Base-by-base conservation (phyloP, 2,113 vertebrate species). In the Phrynosoma blainvillii region DNA sequence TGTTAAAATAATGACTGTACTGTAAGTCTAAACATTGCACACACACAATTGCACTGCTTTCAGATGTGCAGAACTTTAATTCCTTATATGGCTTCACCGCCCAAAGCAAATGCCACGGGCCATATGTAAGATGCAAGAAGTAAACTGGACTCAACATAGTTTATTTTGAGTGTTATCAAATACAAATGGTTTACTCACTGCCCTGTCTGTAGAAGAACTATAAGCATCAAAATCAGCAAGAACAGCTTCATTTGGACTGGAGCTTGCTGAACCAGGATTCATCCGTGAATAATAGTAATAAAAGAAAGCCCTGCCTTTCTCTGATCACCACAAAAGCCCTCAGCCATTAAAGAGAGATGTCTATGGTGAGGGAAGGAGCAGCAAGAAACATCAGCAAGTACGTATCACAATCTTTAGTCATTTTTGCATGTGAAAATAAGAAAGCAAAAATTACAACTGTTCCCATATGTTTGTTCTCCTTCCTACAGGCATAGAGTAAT, bases 1-100 rank as follows among this genome's bases (percentile, higher is more conserved):
- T 96, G 82, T 95, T 96, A 95, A 94, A 96, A 94, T 96, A 95
- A 94, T 90, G 91, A 95, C 82, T 91, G 47, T 88, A 91, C 90
- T 88, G 85, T 94, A 93, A 91, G 93, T 92, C 86, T 90, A 85
- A 73, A 84, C 20, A 0, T 73, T 62, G 83, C 10, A 13, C 5
- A 87, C 47, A 84, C 4, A 14, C 2, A 88, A n/a, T 75, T 2
- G 6, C 0, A 0, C 79, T 1, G 32, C 0, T 85, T 79, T 84
- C 23, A 87, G 54, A 74, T n/a, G n/a, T 21, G 36, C 36, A 47
- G 18, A 66, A 52, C 65, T 68, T 87, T 82, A 62, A 87, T 75
- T 62, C 36, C 62, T 66, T 14, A 82, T 75, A 62, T 20, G 32
- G 27, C 14, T 82, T 52, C 0, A 62, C 42, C 25, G 47, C 52